These are phyloP conservation scores for Aphodius sticticus DNA, from an alignment of 2,888 invertebrate genomes.

Conservation along the genomic window DNA sequence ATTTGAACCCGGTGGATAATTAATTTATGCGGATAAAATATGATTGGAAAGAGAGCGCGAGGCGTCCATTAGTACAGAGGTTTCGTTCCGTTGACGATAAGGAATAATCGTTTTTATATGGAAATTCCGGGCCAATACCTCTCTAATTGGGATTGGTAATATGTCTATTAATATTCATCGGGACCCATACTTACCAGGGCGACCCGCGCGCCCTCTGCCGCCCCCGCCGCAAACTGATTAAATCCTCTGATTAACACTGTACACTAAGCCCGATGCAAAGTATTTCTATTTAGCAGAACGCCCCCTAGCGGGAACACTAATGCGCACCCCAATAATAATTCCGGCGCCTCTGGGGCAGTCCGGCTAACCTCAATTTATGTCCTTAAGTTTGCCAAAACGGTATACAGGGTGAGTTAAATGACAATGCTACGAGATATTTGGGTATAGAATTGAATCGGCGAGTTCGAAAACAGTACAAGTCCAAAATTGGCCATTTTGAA, in stretches of 20 bases:
- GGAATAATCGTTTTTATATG: constrained; percentile 57
- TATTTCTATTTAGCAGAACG: neutral
- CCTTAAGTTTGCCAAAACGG: neutral
- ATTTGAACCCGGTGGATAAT: constrained; percentile 17
- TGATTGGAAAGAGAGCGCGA: constrained; percentile 23
- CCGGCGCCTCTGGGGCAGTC: neutral
- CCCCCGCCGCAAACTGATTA: constrained; percentile 30
- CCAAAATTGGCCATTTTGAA: no score
- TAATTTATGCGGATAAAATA: constrained; percentile 30
- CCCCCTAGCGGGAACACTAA: neutral
- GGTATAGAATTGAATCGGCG: no score
- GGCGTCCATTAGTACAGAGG: constrained; percentile 34
- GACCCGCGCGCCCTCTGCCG: constrained; percentile 9
- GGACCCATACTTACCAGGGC: constrained; percentile 30
- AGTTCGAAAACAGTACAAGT: no score
- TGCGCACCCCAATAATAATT: neutral
- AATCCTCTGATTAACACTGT: constrained; percentile 33
- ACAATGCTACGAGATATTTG: no score
- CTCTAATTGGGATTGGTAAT: constrained; percentile 56
- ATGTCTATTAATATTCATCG: constrained; percentile 57
- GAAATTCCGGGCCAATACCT: constrained; percentile 53
- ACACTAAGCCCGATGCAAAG: constrained; percentile 25
- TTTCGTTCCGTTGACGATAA: constrained; percentile 47
- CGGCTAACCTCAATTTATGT: neutral
- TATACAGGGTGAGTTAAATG: neutral